A percentile compares a stretch with the other conserved stretches of the same genome.
Conservation (phyloP, 2,888 invertebrate species). For the Microplitis deprimator region DNA sequence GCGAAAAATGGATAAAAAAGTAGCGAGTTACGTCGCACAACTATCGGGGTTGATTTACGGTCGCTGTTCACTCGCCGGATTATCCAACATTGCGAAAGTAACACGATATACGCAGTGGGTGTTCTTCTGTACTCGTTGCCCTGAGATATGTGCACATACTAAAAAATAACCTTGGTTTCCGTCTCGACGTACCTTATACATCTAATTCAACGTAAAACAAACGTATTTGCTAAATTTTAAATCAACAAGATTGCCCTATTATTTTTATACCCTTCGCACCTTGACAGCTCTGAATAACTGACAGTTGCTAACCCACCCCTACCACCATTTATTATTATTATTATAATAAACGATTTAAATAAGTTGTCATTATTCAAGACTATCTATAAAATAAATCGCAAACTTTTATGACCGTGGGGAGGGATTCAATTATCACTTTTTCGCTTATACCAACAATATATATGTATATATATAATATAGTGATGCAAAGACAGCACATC, state of each 20-base stretch:
- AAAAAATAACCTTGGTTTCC: neutral
- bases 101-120: conserved; percentile 29
- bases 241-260: conserved; percentile 11
- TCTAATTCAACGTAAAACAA: conserved; percentile 18
- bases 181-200: neutral
- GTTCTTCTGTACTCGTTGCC: conserved; percentile 25
- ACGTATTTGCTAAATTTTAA: conserved; percentile 37
- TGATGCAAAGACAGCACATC: conserved; percentile 4
- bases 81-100: conserved; percentile 49
- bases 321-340: neutral
- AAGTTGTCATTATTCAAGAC: neutral
- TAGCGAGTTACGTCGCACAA: conserved; percentile 32
- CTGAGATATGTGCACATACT: neutral
- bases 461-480: neutral
- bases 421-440: conserved; percentile 34
- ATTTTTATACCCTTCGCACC: neutral
- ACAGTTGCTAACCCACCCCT: neutral
- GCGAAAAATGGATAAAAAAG: conserved; percentile 44
- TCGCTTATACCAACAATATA: neutral
- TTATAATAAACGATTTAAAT: neutral
- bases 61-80: conserved; percentile 47
- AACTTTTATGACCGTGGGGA: neutral
- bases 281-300: neutral
- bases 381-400: conserved; percentile 19
- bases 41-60: conserved; percentile 53